These are phyloP conservation scores for Hirudo medicinalis DNA, from an alignment of 1,140 invertebrate genomes.

Conservation along the genomic window DNA sequence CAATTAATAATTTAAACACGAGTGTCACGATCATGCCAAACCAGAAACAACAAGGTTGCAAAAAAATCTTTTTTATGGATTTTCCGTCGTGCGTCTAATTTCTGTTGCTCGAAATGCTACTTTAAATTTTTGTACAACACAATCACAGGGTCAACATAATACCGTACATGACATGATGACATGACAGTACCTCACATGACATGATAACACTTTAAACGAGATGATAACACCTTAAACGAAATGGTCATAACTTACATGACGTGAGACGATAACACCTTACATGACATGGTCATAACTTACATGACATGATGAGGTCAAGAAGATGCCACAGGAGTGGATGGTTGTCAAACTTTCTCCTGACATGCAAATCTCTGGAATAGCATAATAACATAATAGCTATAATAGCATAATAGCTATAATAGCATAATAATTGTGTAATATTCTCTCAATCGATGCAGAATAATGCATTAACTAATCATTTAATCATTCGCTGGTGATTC, in stretches of 20 bases:
- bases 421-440: too few species aligned
- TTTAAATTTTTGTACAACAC: too few species aligned
- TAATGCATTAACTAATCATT: neutral
- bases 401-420: too few species aligned
- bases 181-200: neutral
- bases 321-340: neutral
- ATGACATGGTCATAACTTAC: neutral
- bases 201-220: too few species aligned
- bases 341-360: conserved; percentile 7
- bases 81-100: too few species aligned
- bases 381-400: too few species aligned
- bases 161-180: neutral
- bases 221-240: too few species aligned
- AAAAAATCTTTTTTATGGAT: too few species aligned
- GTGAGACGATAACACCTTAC: neutral
- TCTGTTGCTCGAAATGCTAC: too few species aligned
- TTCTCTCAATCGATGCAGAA: too few species aligned
- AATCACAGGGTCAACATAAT: neutral
- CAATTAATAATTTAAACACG: neutral
- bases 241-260: too few species aligned
- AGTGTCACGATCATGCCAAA: neutral
- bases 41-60: neutral
- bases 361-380: neutral
- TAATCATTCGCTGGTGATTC: neutral
- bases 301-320: neutral